phyloP scores from a whole-genome alignment of 2,797 vertebrate genomes.

The Peromyscus nudipes region DNA sequence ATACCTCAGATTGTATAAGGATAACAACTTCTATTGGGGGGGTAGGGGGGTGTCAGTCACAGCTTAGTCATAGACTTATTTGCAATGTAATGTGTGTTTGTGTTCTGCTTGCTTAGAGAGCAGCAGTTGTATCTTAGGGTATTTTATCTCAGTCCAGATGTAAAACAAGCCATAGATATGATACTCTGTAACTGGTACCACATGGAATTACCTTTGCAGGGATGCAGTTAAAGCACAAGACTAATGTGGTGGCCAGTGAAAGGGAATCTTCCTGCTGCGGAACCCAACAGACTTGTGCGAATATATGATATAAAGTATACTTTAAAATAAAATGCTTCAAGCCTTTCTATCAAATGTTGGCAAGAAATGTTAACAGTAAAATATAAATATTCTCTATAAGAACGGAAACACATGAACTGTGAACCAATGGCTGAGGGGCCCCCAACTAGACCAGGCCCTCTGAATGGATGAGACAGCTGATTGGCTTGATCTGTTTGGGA shows the following conservation, averaged over 20 bases:
- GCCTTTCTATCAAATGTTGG: slow-evolving; percentile 6
- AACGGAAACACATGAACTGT: too few relatives aligned
- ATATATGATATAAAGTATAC: background rate
- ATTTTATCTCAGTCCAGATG: background rate
- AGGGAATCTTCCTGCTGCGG: background rate
- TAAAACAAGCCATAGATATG: background rate
- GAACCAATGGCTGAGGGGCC: too few relatives aligned
- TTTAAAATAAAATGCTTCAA: slow-evolving; percentile 47
- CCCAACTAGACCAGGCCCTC: too few relatives aligned
- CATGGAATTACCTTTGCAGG: slow-evolving; percentile 15
- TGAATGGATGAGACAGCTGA: too few relatives aligned
- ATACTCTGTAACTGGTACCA: background rate
- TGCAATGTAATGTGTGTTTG: background rate
- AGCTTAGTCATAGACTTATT: background rate
- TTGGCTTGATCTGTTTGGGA: too few relatives aligned
- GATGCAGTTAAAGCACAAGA: background rate
- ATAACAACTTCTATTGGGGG: background rate
- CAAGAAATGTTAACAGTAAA: slow-evolving; percentile 1
- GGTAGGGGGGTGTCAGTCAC: background rate
- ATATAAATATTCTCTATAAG: background rate
- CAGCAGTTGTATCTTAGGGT: background rate
- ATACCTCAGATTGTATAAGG: background rate
- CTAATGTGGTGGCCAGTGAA: background rate
- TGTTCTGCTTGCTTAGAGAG: background rate
- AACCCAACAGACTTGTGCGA: background rate